Evolutionary conservation across 2,113 vertebrate species (phyloP).

Genomic region (Scopus umbretta): DNA sequence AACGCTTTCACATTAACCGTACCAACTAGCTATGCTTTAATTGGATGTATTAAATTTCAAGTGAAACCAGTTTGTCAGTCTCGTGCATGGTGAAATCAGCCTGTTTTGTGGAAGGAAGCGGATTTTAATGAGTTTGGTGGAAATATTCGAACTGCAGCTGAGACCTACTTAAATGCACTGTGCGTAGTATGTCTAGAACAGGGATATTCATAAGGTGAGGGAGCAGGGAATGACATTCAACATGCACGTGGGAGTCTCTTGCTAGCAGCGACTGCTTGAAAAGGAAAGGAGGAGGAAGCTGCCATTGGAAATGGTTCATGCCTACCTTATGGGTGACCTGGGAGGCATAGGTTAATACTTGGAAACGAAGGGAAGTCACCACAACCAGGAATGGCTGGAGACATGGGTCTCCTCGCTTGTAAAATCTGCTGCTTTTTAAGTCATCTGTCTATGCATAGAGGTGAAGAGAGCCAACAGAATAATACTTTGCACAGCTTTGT

Average conservation of each 20-base stretch:
- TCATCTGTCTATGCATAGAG: background rate
- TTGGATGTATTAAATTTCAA: background rate
- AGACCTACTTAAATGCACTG: background rate
- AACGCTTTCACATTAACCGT: background rate
- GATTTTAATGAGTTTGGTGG: background rate
- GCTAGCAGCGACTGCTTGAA: background rate
- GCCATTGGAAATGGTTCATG: background rate
- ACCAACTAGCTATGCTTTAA: background rate
- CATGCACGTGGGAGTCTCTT: background rate
- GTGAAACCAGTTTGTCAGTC: background rate
- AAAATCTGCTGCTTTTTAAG: background rate
- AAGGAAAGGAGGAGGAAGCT: background rate
- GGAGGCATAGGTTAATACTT: background rate
- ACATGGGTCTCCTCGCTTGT: background rate
- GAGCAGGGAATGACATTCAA: background rate
- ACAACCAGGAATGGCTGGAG: background rate
- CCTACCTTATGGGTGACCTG: background rate
- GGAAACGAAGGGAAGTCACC: background rate
- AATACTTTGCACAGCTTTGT: background rate
- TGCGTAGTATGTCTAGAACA: background rate
- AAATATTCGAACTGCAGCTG: background rate
- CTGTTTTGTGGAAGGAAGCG: background rate
- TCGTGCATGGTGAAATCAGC: background rate
- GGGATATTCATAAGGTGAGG: background rate
- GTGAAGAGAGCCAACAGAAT: background rate